These are phyloP conservation scores for Eulimnadia texana DNA, from an alignment of 1,140 invertebrate genomes.

Conservation along the genomic window DNA sequence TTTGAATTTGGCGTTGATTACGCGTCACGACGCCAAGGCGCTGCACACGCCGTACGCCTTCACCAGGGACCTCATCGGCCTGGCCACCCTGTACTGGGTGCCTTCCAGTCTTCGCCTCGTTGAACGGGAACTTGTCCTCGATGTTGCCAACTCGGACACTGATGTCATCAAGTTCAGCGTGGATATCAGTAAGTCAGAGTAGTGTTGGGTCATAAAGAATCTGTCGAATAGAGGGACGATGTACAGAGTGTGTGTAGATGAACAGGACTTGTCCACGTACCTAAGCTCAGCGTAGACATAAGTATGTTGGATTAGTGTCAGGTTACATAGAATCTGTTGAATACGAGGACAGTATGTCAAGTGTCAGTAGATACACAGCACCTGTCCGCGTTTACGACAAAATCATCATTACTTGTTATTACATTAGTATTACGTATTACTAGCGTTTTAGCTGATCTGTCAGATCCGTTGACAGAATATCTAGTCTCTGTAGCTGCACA, in stretches of 20 bases:
- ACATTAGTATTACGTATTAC: no score
- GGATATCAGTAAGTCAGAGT: neutral
- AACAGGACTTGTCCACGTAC: no score
- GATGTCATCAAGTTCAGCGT: conserved; percentile 2
- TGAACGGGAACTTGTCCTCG: conserved; percentile 9
- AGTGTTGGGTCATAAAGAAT: no score
- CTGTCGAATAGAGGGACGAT: no score
- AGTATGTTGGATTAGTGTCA: neutral
- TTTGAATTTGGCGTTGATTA: neutral
- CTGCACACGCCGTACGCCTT: conserved; percentile 4
- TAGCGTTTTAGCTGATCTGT: no score
- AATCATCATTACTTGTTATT: no score
- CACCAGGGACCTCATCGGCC: conserved; percentile 5
- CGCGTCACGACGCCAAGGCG: conserved; percentile 9
- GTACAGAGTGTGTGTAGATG: no score
- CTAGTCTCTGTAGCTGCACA: no score
- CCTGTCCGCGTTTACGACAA: no score
- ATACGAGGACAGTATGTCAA: neutral
- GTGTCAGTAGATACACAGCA: no score
- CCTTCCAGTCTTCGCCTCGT: conserved; percentile 1
- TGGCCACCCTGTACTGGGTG: neutral
- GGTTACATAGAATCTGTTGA: neutral
- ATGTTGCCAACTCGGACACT: conserved; percentile 9
- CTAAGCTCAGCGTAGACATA: neutral
- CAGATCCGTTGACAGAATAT: no score